Percentiles rank a stretch among this genome's conserved stretches.
These are phyloP conservation scores for Dascillus cervinus DNA, from an alignment of 2,888 invertebrate genomes.

Conservation along the genomic window DNA sequence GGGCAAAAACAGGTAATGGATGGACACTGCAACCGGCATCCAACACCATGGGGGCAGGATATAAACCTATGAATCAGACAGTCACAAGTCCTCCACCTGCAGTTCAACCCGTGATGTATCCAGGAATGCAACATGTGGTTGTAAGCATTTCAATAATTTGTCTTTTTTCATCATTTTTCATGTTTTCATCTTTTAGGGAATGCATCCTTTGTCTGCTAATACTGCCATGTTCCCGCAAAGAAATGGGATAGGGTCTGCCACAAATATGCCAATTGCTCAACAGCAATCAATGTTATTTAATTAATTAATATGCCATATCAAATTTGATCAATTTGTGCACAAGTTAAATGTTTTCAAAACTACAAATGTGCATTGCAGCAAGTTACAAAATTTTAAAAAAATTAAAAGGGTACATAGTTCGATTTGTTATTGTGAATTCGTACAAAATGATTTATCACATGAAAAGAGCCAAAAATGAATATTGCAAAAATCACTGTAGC, in stretches of 20 bases:
- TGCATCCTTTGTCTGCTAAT: slow-evolving; percentile 33
- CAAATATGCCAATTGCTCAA: slow-evolving; percentile 28
- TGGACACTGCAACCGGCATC: slow-evolving; percentile 89
- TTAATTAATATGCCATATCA: slow-evolving; percentile 17
- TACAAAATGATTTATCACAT: no score
- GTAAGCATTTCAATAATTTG: slow-evolving; percentile 17
- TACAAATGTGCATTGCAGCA: no score
- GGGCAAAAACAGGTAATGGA: slow-evolving; percentile 65
- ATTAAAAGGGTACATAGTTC: no score
- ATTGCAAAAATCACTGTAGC: no score
- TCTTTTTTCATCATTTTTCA: no score
- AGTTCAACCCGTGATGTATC: slow-evolving; percentile 33
- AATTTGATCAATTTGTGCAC: no score
- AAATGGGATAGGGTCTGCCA: slow-evolving; percentile 27
- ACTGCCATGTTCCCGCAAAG: slow-evolving; percentile 32
- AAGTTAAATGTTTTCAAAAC: no score
- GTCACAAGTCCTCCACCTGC: slow-evolving; percentile 28
- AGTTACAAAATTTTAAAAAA: no score
- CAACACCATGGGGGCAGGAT: slow-evolving; percentile 79
- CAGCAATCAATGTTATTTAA: slow-evolving; percentile 38
- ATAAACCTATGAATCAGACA: slow-evolving; percentile 69
- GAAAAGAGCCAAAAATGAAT: no score
- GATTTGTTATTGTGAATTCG: no score
- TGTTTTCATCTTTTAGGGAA: slow-evolving; percentile 24
- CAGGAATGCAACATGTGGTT: slow-evolving; percentile 37